Evolutionary conservation across 2,888 invertebrate species (phyloP), one percentile per base, ranked within the genome.

Genomic region (Drosophila melanocephala): DNA sequence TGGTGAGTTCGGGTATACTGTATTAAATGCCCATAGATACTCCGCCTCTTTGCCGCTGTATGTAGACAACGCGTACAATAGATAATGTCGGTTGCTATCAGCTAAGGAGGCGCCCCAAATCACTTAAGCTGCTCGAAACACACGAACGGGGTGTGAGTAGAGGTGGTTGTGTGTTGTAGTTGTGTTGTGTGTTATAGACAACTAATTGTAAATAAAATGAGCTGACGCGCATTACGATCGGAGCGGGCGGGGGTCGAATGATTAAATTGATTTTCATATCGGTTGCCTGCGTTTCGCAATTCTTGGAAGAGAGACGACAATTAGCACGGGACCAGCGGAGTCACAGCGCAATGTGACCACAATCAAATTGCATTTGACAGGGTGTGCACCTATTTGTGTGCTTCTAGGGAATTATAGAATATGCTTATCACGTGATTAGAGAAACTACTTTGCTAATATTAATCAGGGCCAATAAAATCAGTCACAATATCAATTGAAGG

Each of bases 91-190:
- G 62, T 69, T 56, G 82, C 81, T 91, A 90, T 90, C 90, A 91
- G 90, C 87, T 90, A 90, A 86, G 89, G 84, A 87, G 90, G 89
- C 87, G 90, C 87, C 83, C 83, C 88, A 89, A 91, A 90, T 90
- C 89, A 91, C 90, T 91, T 91, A 91, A 91, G 91, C 91, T 84
- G 86, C 69, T 71, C 71, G 59, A 57, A 71, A 71, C 71, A 73
- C 74, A 72, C 64, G 52, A 69, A 60, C 42, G 68, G 37, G 39
- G 12, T 72, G 44, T 42, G 16, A 6, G 32, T 44, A 5, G 5
- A 7, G 7, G 61, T 33, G 53, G 64, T 55, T 39, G 37, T 19
- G 22, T 32, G 3, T 30, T 33, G 30, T n/a, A 30, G 14, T 12
- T 32, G 55, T 66, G 60, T 33, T 50, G 32, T 63, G 66, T 66